These are phyloP conservation scores for Apotomis capreana DNA, from an alignment of 2,888 invertebrate species.

Conservation along the genomic window DNA sequence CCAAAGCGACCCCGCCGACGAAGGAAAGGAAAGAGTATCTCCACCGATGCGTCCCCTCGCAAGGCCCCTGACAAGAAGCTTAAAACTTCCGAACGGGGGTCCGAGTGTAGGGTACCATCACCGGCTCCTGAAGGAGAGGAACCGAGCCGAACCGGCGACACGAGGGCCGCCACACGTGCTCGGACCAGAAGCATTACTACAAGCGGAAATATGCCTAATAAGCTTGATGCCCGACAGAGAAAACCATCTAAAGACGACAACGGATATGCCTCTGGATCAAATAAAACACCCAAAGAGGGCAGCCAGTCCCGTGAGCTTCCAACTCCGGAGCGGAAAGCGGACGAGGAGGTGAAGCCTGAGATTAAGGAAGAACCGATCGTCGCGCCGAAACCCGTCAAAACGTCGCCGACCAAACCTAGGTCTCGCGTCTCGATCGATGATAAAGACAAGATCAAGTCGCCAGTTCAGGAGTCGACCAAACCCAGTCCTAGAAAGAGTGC, in stretches of 20 bases:
- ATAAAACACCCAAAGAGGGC: slow-evolving; percentile 83
- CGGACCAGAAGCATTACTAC: slow-evolving; percentile 86
- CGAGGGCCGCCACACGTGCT: slow-evolving; percentile 84
- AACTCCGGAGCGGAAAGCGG: slow-evolving; percentile 85
- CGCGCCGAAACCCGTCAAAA: slow-evolving; percentile 60
- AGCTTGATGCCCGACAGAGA: slow-evolving; percentile 81
- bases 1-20: slow-evolving; percentile 75
- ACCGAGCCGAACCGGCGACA: slow-evolving; percentile 79
- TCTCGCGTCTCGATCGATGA: slow-evolving; percentile 65
- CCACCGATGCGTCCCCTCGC: slow-evolving; percentile 74
- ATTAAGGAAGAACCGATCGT: slow-evolving; percentile 67
- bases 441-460: slow-evolving; percentile 57
- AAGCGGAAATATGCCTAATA: slow-evolving; percentile 86
- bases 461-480: slow-evolving; percentile 52
- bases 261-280: slow-evolving; percentile 64
- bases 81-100: slow-evolving; percentile 92
- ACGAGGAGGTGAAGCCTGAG: slow-evolving; percentile 82
- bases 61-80: slow-evolving; percentile 91
- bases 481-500: slow-evolving; percentile 62
- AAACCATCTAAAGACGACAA: slow-evolving; percentile 76
- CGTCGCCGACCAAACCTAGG: slow-evolving; percentile 51
- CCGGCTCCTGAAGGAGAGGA: slow-evolving; percentile 90
- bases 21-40: slow-evolving; percentile 70
- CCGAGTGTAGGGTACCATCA: slow-evolving; percentile 88
- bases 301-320: slow-evolving; percentile 84